These are phyloP conservation scores for Chaetodon trifasciatus DNA, from an alignment of 2,797 vertebrate genomes.

Conservation along the genomic window DNA sequence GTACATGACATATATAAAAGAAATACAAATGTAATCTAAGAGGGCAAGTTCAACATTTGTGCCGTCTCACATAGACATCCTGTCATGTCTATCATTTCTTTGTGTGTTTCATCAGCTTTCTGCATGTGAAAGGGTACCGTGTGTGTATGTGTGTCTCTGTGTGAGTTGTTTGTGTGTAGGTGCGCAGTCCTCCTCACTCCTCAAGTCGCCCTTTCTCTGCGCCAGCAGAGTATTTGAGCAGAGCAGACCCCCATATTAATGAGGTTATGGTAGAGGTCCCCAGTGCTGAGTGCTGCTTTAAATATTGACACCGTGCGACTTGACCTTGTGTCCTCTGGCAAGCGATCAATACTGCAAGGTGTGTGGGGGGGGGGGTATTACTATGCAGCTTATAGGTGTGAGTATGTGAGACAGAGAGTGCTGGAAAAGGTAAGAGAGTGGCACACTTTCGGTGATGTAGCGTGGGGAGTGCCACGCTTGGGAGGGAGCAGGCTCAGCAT, in stretches of 20 bases:
- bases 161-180: constrained; percentile 1
- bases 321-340: constrained; percentile 79
- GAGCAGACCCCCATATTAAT: constrained; percentile 76
- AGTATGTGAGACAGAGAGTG: not conserved
- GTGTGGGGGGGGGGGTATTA: constrained; percentile 54
- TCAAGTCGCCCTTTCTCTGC: constrained; percentile 42
- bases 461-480: constrained; percentile 16
- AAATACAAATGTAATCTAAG: not conserved
- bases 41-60: not conserved
- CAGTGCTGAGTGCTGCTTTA: constrained; percentile 78
- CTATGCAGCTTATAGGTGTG: constrained; percentile 66
- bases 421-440: constrained; percentile 37
- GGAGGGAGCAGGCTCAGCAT: constrained; percentile 34
- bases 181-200: constrained; percentile 5
- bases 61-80: not conserved
- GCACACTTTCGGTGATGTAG: constrained; percentile 38
- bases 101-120: not conserved
- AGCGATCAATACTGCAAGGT: constrained; percentile 74
- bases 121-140: not conserved
- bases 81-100: not conserved
- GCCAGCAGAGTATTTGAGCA: constrained; percentile 61
- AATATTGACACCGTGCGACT: constrained; percentile 79
- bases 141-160: constrained; percentile 18
- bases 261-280: constrained; percentile 75
- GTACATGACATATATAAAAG: not conserved